Evolutionary conservation across 1,140 invertebrate genomes (phyloP).

Genomic region (Latrodectus geometricus): DNA sequence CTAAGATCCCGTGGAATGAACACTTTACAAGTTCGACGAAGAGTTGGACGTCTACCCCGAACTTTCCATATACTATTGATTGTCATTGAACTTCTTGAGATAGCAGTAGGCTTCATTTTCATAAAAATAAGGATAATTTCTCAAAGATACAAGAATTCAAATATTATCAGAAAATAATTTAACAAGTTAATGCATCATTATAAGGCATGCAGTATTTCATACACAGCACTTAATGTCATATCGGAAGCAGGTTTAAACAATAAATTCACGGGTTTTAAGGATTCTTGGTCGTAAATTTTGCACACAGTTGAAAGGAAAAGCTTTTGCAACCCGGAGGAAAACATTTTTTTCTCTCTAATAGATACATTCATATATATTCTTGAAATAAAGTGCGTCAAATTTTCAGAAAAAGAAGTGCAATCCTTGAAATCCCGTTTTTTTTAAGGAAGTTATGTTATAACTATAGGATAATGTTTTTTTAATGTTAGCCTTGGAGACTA

Average conservation of each 20-base stretch:
- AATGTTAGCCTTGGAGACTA: neutral
- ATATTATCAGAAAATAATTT: neutral
- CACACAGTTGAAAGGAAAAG: neutral
- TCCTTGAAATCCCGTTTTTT: no score
- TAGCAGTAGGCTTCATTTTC: constrained; percentile 7
- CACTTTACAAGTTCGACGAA: constrained; percentile 53
- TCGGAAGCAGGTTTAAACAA: neutral
- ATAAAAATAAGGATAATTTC: neutral
- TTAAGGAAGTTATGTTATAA: no score
- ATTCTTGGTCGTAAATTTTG: neutral
- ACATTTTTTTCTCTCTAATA: constrained; percentile 8
- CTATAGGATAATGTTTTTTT: no score
- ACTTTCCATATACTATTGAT: constrained; percentile 57
- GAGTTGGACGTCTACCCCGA: constrained; percentile 46
- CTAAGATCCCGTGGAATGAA: constrained; percentile 50
- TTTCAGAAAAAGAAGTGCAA: no score
- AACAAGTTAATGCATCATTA: neutral
- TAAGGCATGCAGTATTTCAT: constrained; percentile 28
- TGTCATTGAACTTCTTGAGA: constrained; percentile 49
- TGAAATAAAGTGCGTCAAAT: neutral
- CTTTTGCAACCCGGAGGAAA: neutral
- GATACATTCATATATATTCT: neutral
- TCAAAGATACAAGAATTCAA: neutral
- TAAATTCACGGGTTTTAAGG: neutral
- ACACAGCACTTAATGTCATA: constrained; percentile 17